phyloP scores from a whole-genome alignment of 2,797 vertebrate species.

The Momotus momota region DNA sequence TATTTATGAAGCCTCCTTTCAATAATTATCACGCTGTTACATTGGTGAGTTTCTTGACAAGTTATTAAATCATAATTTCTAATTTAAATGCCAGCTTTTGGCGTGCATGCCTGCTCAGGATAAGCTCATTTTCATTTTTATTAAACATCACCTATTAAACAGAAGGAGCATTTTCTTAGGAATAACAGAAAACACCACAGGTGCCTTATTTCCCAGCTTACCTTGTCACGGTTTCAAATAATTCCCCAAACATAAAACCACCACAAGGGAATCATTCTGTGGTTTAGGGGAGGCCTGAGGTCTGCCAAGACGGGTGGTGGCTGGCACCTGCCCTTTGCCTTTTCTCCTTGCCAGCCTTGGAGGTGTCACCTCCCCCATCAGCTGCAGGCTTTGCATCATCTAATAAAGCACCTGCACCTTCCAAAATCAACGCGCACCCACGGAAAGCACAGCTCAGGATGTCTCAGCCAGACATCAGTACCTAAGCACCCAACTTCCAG shows the following conservation, averaged over 20 bases:
- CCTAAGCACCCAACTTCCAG: background rate
- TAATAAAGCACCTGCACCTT: background rate
- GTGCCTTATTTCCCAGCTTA: conserved; percentile 27
- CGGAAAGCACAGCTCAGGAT: background rate
- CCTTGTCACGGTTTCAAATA: background rate
- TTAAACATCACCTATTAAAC: conserved; percentile 73
- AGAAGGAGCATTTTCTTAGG: conserved; percentile 55
- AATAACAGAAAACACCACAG: conserved; percentile 61
- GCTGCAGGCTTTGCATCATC: background rate
- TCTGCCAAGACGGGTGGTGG: background rate
- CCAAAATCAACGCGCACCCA: accelerated
- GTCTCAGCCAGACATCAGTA: accelerated
- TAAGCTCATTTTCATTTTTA: conserved; percentile 75
- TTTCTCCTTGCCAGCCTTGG: background rate
- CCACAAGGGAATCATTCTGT: background rate
- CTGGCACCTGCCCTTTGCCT: background rate
- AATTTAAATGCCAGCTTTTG: conserved; percentile 75
- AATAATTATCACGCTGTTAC: conserved; percentile 61
- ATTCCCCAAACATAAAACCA: background rate
- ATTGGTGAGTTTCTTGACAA: conserved; percentile 67
- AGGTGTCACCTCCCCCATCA: background rate
- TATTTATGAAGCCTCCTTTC: conserved; percentile 43
- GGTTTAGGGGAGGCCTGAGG: background rate
- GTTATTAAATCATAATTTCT: conserved; percentile 76
- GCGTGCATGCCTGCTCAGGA: conserved; percentile 66